Percentiles rank a stretch among this genome's conserved stretches.
Evolutionary conservation across 2,113 vertebrate genomes (phyloP).

Genomic region (Caranx melampygus): DNA sequence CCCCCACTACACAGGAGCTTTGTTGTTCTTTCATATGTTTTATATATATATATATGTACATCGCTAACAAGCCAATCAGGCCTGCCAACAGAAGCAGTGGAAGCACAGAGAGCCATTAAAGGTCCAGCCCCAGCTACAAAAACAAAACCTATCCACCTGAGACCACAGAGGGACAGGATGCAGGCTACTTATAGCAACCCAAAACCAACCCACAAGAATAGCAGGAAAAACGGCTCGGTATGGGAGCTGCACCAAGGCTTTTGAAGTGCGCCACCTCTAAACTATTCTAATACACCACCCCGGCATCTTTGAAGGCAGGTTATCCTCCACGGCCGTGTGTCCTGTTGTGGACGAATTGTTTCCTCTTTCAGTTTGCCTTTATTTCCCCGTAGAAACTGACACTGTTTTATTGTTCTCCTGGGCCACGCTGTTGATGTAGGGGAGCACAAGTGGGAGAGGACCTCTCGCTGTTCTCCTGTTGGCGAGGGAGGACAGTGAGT

Average conservation of each 20-base stretch:
- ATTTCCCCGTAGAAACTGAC: conserved; percentile 91
- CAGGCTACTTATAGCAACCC: conserved; percentile 96
- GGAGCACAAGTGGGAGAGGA: conserved; percentile 25
- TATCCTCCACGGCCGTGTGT: conserved; percentile 91
- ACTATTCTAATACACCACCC: conserved; percentile 90
- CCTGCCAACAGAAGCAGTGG: conserved; percentile 82
- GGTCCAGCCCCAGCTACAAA: conserved; percentile 86
- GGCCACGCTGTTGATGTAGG: conserved; percentile 50
- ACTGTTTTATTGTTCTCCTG: conserved; percentile 81
- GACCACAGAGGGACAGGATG: conserved; percentile 97
- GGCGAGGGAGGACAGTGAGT: conserved; percentile 45
- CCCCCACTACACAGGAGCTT: conserved; percentile 40
- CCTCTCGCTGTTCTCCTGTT: conserved; percentile 41
- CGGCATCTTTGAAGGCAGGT: conserved; percentile 97
- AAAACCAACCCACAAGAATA: conserved; percentile 94
- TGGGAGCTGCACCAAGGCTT: conserved; percentile 82
- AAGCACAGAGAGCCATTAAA: conserved; percentile 80
- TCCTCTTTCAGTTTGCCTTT: conserved; percentile 93
- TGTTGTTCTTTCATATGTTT: conserved; percentile 66
- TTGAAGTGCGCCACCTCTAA: conserved; percentile 97
- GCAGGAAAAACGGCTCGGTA: conserved; percentile 93
- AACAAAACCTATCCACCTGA: conserved; percentile 97
- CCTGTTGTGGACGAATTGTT: conserved; percentile 95
- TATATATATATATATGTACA: conserved; percentile 67
- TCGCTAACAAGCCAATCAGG: conserved; percentile 86